These are phyloP conservation scores for Tetrao urogallus DNA, from an alignment of 2,113 vertebrate species.

Conservation along the genomic window DNA sequence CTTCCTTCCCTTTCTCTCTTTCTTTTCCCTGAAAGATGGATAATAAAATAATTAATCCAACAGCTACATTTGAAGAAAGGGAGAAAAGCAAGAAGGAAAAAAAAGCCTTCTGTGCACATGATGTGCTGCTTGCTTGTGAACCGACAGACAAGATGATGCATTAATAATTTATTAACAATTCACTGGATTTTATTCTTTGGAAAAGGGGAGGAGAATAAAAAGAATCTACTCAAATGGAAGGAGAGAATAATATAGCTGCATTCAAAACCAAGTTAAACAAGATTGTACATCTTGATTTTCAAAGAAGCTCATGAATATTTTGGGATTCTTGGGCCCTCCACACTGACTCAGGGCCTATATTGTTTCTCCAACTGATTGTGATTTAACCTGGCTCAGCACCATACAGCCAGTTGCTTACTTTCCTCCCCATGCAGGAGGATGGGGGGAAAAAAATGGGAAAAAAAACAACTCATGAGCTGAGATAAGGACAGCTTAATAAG, in stretches of 20 bases:
- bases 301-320: conserved; percentile 54
- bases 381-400: not conserved
- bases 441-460: not conserved
- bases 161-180: conserved; percentile 75
- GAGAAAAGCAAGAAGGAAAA: conserved; percentile 5
- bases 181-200: conserved; percentile 50
- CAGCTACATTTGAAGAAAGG: conserved; percentile 28
- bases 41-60: conserved; percentile 75
- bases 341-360: conserved; percentile 13
- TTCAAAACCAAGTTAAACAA: conserved; percentile 41
- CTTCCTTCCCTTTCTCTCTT: not conserved
- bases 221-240: conserved; percentile 8
- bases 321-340: not conserved
- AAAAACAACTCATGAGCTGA: not conserved
- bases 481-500: not conserved
- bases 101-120: conserved; percentile 30
- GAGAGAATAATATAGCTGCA: not conserved
- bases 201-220: not conserved
- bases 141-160: conserved; percentile 17
- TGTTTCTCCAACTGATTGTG: not conserved
- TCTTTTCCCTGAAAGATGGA: conserved; percentile 28
- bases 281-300: conserved; percentile 33
- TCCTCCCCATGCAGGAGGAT: not conserved
- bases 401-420: not conserved
- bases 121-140: conserved; percentile 33